A percentile compares a stretch with the other conserved stretches of the same genome.
phyloP scores from a whole-genome alignment of 2,888 invertebrate genomes.

The Synanthedon vespiformis region DNA sequence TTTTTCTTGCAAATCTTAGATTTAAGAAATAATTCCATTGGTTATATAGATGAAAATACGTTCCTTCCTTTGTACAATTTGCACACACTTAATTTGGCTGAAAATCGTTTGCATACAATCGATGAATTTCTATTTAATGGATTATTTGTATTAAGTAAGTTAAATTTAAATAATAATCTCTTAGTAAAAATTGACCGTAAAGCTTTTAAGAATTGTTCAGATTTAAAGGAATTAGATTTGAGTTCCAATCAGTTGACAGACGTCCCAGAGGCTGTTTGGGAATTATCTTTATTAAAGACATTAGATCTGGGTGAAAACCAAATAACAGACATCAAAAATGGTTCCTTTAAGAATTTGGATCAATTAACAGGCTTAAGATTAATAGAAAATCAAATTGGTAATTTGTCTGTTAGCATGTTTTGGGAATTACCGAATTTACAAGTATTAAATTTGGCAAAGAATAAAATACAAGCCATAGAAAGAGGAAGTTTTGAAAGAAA shows the following conservation, averaged over 20 bases:
- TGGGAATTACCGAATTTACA: slow-evolving; percentile 86
- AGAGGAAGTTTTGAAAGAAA: slow-evolving; percentile 86
- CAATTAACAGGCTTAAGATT: slow-evolving; percentile 88
- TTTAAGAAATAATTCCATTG: slow-evolving; percentile 88
- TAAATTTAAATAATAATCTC: slow-evolving; percentile 87
- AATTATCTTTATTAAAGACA: slow-evolving; percentile 84
- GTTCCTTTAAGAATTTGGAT: slow-evolving; percentile 85
- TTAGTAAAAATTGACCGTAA: slow-evolving; percentile 80
- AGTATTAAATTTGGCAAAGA: slow-evolving; percentile 89
- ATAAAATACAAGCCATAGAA: slow-evolving; percentile 87
- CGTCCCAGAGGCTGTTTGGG: slow-evolving; percentile 85
- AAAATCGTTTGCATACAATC: slow-evolving; percentile 86
- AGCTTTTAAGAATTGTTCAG: slow-evolving; percentile 89
- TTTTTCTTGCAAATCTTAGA: slow-evolving; percentile 89
- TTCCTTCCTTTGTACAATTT: slow-evolving; percentile 90
- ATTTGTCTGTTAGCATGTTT: slow-evolving; percentile 86
- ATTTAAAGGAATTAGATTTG: slow-evolving; percentile 88
- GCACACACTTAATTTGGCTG: slow-evolving; percentile 89
- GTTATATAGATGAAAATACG: slow-evolving; percentile 87
- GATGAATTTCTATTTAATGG: slow-evolving; percentile 86
- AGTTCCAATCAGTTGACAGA: slow-evolving; percentile 86
- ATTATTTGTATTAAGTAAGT: slow-evolving; percentile 83
- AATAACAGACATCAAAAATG: slow-evolving; percentile 85
- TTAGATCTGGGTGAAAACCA: slow-evolving; percentile 93
- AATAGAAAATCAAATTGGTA: slow-evolving; percentile 90